Base-by-base conservation (phyloP, 1,140 invertebrate genomes). In the Panagrolaimus sp. region DNA sequence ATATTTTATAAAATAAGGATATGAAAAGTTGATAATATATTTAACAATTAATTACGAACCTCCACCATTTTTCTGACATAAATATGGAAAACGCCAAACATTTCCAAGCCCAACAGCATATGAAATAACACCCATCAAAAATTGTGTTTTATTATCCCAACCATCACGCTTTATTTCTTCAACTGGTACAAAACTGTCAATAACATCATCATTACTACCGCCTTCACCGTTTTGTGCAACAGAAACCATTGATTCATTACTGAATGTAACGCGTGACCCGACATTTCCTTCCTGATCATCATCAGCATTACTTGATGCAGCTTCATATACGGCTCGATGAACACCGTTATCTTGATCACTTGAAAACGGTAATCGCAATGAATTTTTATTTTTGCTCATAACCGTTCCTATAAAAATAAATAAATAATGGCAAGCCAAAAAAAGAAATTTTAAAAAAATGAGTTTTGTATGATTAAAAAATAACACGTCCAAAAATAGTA, bases 61-160 rank as follows among this genome's bases (percentile, higher is more conserved):
- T 77, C 85, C 85, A 14, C 85, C 85, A 72, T 85, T 86, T 65
- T 83, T 81, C 68, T 84, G 85, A 66, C 84, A 85, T 9, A 86
- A 68, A 66, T 85, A 86, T 0, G 85, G 85, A 74, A 86, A 86
- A 57, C 85, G 69, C 85, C 85, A 86, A 25, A 86, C 79, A 67
- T 86, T 86, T 27, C 84, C 85, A 1, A 86, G 75, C 13, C 85
- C 85, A 46, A 86, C 85, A 42, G 84, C 73, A 74, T 81, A 85
- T 1, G 85, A 85, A 23, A 86, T 78, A 45, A 84, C 84, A 9
- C 83, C 84, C 70, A 85, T 80, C 31, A 85, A 70, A 69, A 85
- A 85, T 57, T 85, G 85, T 61, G 78, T 72, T 67, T 85, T 82
- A 69, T 84, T 85, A 66, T 76, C 82, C 84, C 84, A 85, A 16